Evolutionary conservation across 2,113 vertebrate genomes (phyloP), one percentile per base, ranked within the genome.

Genomic region (Hippocampus barbouri): DNA sequence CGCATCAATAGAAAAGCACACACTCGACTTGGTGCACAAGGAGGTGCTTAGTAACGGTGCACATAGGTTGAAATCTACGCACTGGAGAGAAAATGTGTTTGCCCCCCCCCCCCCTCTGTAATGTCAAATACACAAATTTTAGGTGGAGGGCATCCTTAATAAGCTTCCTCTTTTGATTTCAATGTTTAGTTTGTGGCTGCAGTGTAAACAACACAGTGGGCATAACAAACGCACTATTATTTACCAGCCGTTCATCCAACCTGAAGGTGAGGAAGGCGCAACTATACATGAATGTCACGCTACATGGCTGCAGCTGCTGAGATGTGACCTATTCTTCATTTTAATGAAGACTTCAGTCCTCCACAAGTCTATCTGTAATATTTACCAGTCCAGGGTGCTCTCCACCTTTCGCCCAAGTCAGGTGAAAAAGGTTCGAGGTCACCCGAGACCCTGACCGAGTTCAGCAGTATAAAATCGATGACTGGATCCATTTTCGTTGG

Each of bases 271-370:
- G 70, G 69, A 78, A 78, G 49, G 61, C 41, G 73, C 75, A 73
- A 86, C 86, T 87, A 85, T 86, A 63, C 83, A 73, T 86, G 86
- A 88, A 88, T 85, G 81, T 81, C 78, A 83, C 80, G 85, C 84
- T 82, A 79, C 75, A 88, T 81, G 84, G 85, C 87, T 89, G 86
- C 65, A 60, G 71, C 57, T 12, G 9, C 79, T 79, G 85, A 87
- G 82, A 85, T 76, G 77, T 38, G 34, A 38, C 34, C 34, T 38
- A 5, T 38, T 38, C 34, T 38, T 38, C 34, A 51, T 38, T 38
- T 6, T 38, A 75, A 86, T 84, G 62, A 83, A 74, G 73, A 77
- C 40, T 69, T 69, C 30, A 51, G 18, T 25, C 11, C 23, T 27
- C 1, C 25, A 59, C 23, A 59, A n/a, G 9, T 3, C 53, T 5